These are phyloP conservation scores for Melanophora roralis DNA, from an alignment of 2,888 invertebrate genomes.

Conservation along the genomic window DNA sequence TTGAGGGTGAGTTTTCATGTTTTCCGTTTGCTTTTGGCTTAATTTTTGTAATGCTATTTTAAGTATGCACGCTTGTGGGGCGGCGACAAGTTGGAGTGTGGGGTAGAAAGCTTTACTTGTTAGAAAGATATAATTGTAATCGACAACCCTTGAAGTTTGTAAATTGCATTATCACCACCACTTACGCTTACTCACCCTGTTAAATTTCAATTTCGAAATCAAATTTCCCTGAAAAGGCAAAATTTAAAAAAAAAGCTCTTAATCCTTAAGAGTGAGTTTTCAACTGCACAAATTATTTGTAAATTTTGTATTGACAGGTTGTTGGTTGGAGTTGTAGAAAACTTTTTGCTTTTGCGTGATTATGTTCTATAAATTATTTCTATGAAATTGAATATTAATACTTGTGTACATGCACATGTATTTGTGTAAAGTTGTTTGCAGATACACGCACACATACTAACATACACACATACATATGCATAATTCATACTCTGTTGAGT, in stretches of 20 bases:
- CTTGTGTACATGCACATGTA: neutral
- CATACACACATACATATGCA: neutral
- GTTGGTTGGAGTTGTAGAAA: conserved; percentile 46
- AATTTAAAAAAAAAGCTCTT: neutral
- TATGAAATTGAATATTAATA: conserved; percentile 28
- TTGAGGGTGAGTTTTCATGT: conserved; percentile 41
- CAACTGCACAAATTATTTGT: neutral
- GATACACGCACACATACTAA: neutral
- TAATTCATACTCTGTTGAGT: conserved; percentile 22
- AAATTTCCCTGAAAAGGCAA: neutral
- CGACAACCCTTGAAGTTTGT: conserved; percentile 41
- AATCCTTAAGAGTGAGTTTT: neutral
- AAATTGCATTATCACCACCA: conserved; percentile 49
- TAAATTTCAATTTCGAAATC: neutral
- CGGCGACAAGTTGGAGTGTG: neutral
- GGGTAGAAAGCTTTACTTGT: conserved; percentile 2
- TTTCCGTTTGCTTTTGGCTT: conserved; percentile 7
- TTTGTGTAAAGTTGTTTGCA: neutral
- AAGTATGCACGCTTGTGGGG: neutral
- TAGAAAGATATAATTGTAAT: conserved; percentile 34
- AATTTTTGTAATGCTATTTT: conserved; percentile 20
- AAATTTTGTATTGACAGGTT: conserved; percentile 49
- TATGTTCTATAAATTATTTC: conserved; percentile 16
- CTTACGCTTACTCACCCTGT: conserved; percentile 36
- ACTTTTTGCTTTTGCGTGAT: conserved; percentile 53